Base-by-base conservation (phyloP, 2,888 invertebrate species). In the Phortica okadai region DNA sequence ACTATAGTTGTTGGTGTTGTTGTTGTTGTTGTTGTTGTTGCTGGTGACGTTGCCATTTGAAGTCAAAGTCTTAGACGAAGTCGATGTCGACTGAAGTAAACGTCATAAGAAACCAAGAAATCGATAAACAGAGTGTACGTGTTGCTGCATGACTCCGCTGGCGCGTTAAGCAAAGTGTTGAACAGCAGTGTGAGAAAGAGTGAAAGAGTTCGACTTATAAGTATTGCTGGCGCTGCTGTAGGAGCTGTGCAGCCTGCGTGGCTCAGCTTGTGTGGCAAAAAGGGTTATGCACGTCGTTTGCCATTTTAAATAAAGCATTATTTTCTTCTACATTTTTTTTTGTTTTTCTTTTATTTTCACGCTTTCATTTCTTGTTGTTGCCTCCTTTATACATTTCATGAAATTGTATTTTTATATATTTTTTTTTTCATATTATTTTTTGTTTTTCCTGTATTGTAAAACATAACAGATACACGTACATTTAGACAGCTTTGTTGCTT, bases 361-460 rank as follows among this genome's bases (percentile, higher is more conserved):
- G 16, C 25, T 16, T 59, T 56, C 11, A 14, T 56, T 14, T 14
- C 14, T 66, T 69, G 44, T 14, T 69, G 4, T 69, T 42, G 7
- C 44, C 16, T 69, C 44, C 45, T 45, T 11, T 41, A 10, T 54
- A n/a, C 56, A 6, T 56, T 54, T 21, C 14, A 16, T 25, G 25
- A 8, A 14, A 59, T 73, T 59, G 59, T 62, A 50, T 50, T 50
- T 62, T 3, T 62, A 21, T 21, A 10, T 62, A 16, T 5, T 10
- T n/a, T 25, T 25, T 70, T 70, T 16, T 16, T 42, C 41, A 5
- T 33, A 62, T 14, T 50, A 45, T 77, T 67, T 45, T 72, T 78
- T 74, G 77, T 82, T 76, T 74, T 76, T 80, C 82, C 83, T 78
- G 74, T 79, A 72, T 79, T 83, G 82, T 81, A 85, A 83, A 85